Base-by-base conservation (phyloP, 2,888 invertebrate genomes). In the Ormyrus labotus region DNA sequence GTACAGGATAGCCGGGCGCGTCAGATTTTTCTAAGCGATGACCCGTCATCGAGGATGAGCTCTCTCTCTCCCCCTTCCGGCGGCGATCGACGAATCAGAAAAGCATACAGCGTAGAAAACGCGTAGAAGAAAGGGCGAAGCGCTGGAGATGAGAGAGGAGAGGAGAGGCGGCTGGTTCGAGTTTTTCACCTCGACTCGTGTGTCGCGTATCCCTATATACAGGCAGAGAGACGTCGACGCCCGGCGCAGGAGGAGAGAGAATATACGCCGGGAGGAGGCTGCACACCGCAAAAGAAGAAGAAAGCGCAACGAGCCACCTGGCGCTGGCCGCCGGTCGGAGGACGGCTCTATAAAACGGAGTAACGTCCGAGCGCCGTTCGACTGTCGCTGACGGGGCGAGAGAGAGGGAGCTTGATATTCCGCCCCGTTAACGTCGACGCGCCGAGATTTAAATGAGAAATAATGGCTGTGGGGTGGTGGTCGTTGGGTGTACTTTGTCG, bases 151-250 rank as follows among this genome's bases (percentile, higher is more conserved):
- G 55, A 64, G 64, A 58, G 45, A 57, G 70, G 67, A 51, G 63
- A 64, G 6, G 47, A 13, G 3, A 68, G 53, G 34, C 50, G 45
- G 55, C 70, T 13, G 70, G 47, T 64, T 53, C 47, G 64, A 51
- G 63, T 77, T 77, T 77, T 77, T 77, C 34, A 53, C 68, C 68
- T 45, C 63, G 50, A 61, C 13, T 8, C 67, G 64, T 13, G 10
- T 76, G 77, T 69, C 61, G 13, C 50, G 50, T 45, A 57, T 70
- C 70, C 77, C 63, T 77, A 70, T 34, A 34, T 64, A 77, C 63
- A 34, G 64, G 76, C 61, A 13, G 57, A 34, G 4, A 58, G 57
- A 70, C 58, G 58, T 58, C 60, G 70, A 69, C 58, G n/a, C 34
- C 19, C 10, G 50, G 34, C 6, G 9, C 9, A 6, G 34, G 58